Conservation (phyloP, 2,888 invertebrate genomes). For the Myopa tessellatipennis region DNA sequence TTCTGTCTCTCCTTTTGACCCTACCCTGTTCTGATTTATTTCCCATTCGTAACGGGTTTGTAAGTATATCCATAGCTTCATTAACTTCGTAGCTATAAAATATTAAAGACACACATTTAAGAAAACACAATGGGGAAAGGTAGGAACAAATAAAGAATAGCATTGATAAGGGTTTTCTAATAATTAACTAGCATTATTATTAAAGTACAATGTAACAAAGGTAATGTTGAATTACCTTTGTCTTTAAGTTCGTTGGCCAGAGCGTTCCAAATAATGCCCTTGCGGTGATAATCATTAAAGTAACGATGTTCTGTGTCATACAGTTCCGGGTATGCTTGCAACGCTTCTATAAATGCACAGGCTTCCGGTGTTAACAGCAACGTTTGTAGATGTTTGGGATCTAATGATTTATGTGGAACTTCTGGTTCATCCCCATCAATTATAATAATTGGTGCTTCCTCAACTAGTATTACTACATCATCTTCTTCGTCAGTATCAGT, state of each 20-base stretch:
- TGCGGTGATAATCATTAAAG: conserved; percentile 53
- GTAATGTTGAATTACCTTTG: conserved; percentile 49
- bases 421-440: conserved; percentile 55
- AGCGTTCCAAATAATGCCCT: conserved; percentile 60
- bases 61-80: conserved; percentile 59
- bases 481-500: neutral
- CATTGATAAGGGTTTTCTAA: too few relatives aligned
- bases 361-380: conserved; percentile 26
- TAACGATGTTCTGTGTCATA: conserved; percentile 49
- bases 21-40: conserved; percentile 33
- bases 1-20: conserved; percentile 36
- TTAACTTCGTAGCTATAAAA: conserved; percentile 58
- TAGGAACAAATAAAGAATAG: too few relatives aligned
- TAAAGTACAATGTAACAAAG: too few relatives aligned
- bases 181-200: too few relatives aligned
- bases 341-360: conserved; percentile 50
- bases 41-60: conserved; percentile 62
- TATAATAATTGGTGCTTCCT: conserved; percentile 45
- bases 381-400: neutral
- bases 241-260: conserved; percentile 57
- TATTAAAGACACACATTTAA: neutral
- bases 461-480: conserved; percentile 47
- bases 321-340: conserved; percentile 56
- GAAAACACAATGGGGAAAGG: neutral
- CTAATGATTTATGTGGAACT: neutral